Conservation (phyloP, 2,797 vertebrate genomes). For the Siniperca scherzeri region DNA sequence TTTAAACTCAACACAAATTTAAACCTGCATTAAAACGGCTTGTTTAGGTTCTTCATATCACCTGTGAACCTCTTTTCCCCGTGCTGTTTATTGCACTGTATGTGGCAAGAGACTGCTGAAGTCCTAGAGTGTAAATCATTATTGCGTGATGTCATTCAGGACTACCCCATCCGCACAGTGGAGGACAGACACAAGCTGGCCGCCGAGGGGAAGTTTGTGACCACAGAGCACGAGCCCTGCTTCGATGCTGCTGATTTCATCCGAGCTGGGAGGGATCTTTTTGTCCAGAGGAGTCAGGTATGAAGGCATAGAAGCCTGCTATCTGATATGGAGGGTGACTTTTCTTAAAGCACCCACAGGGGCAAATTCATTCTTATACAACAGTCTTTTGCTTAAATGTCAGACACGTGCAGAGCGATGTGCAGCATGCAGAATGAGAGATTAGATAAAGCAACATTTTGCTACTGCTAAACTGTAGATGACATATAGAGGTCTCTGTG, state of each 20-base stretch:
- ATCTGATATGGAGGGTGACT: not conserved
- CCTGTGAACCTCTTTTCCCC: slow-evolving; percentile 3
- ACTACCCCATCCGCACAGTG: slow-evolving; percentile 94
- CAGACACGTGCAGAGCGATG: not conserved
- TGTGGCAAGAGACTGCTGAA: not conserved
- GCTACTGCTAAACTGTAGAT: not conserved
- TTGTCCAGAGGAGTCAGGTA: slow-evolving; percentile 99
- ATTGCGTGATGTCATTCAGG: slow-evolving; percentile 77
- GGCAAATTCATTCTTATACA: not conserved
- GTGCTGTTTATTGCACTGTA: not conserved
- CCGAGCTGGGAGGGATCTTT: slow-evolving; percentile 96
- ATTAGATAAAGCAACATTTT: slow-evolving; percentile 23
- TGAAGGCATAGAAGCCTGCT: not conserved
- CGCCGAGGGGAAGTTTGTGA: slow-evolving; percentile 97
- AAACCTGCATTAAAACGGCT: not conserved
- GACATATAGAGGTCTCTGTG: not conserved
- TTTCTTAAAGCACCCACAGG: not conserved
- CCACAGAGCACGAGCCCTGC: slow-evolving; percentile 97
- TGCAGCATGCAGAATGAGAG: not conserved
- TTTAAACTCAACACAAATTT: not conserved
- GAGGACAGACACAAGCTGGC: slow-evolving; percentile 97
- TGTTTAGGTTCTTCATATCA: not conserved
- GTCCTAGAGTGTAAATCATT: not conserved
- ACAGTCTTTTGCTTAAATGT: not conserved
- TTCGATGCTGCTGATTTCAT: slow-evolving; percentile 99